These are phyloP conservation scores for Saguinus midas DNA, from an alignment of 2,113 vertebrate species.

Conservation along the genomic window DNA sequence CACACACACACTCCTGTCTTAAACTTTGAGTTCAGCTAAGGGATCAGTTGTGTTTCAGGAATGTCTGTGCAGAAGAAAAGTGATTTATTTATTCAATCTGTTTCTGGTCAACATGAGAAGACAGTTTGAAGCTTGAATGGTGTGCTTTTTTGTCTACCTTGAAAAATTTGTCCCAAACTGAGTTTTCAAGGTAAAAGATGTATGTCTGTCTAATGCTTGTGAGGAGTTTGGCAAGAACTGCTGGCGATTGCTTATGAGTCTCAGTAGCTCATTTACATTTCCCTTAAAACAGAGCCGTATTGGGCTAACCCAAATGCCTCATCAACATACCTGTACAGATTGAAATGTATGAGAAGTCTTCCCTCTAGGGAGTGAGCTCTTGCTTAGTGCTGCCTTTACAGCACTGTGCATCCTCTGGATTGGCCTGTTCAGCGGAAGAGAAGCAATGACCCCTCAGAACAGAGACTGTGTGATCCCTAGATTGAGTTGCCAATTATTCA, in stretches of 20 bases:
- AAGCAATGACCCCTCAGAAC: not conserved
- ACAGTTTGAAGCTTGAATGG: not conserved
- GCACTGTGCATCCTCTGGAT: not conserved
- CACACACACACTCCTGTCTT: not conserved
- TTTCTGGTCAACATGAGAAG: not conserved
- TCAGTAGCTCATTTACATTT: conserved; percentile 14
- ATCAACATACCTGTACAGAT: not conserved
- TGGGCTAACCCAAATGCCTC: not conserved
- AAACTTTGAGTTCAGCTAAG: not conserved
- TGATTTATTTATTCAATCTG: not conserved
- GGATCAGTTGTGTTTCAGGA: not conserved
- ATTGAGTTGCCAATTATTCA: not conserved
- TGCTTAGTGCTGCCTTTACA: not conserved
- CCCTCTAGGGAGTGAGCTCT: not conserved
- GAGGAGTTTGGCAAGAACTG: not conserved
- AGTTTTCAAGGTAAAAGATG: conserved; percentile 6
- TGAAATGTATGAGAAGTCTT: not conserved
- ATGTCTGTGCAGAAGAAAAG: not conserved
- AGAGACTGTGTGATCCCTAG: not conserved
- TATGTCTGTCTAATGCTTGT: not conserved
- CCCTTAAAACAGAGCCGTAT: not conserved
- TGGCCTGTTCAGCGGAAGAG: not conserved
- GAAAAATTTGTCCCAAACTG: not conserved
- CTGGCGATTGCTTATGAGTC: not conserved
- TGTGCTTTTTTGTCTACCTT: not conserved